phyloP scores from a whole-genome alignment of 1,140 invertebrate species.

The Drosophila erecta region DNA sequence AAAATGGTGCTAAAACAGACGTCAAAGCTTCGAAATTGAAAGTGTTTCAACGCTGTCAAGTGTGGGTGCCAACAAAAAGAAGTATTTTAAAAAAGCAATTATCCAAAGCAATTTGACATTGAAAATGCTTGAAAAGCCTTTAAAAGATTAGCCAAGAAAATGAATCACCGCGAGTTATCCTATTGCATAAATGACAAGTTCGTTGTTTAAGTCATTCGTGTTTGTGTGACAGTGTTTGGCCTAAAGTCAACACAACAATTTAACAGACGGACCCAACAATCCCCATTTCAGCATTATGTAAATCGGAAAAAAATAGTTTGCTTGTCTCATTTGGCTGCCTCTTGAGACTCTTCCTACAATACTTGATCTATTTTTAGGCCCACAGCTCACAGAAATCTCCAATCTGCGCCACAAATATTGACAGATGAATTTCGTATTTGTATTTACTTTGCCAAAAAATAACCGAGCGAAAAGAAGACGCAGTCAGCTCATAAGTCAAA shows the following conservation, averaged over 20 bases:
- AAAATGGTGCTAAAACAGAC: conserved; percentile 70
- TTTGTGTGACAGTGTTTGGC: conserved; percentile 57
- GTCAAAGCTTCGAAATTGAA: conserved; percentile 51
- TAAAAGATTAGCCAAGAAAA: conserved; percentile 32
- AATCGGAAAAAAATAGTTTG: conserved; percentile 41
- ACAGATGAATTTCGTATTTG: conserved; percentile 39
- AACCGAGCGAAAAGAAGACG: neutral
- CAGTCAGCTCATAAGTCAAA: conserved; percentile 43
- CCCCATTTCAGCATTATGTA: conserved; percentile 44
- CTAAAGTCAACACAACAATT: conserved; percentile 54
- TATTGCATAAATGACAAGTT: conserved; percentile 65
- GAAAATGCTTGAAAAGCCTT: conserved; percentile 53
- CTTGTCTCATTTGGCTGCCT: conserved; percentile 40
- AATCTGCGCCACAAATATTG: conserved; percentile 56
- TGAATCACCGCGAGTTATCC: conserved; percentile 23
- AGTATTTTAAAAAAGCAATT: conserved; percentile 53
- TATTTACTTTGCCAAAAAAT: conserved; percentile 48
- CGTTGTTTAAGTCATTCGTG: conserved; percentile 63
- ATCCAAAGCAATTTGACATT: conserved; percentile 66
- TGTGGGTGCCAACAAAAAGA: conserved; percentile 55
- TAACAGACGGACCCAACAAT: conserved; percentile 37
- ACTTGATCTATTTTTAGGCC: conserved; percentile 53
- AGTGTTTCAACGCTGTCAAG: conserved; percentile 40
- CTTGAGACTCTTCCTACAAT: conserved; percentile 7
- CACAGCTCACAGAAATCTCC: conserved; percentile 1